These are phyloP conservation scores for Pachyramphus minor DNA, from an alignment of 2,113 vertebrate genomes.

Conservation along the genomic window DNA sequence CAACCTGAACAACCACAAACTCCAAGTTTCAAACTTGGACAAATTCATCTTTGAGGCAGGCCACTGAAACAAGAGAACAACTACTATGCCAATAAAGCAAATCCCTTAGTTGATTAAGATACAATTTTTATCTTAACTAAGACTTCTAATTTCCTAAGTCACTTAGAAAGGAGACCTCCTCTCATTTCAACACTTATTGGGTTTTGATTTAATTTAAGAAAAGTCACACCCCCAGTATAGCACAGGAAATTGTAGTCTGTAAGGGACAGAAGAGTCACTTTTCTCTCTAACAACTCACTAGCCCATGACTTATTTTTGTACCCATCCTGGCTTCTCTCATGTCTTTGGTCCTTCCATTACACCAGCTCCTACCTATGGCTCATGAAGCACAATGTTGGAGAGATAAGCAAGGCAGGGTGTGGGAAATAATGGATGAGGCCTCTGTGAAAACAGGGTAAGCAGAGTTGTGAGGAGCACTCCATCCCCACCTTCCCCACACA, in stretches of 20 bases:
- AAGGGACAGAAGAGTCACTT: background rate
- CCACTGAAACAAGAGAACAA: too few species aligned
- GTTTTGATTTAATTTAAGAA: background rate
- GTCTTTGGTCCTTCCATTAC: background rate
- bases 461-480: background rate
- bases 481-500: background rate
- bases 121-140: too few species aligned
- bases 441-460: background rate
- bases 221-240: background rate
- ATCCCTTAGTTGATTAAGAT: too few species aligned
- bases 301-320: too few species aligned
- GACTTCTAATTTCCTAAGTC: too few species aligned
- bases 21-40: background rate
- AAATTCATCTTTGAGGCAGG: background rate
- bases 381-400: background rate
- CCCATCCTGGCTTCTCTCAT: background rate
- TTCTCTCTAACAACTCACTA: background rate
- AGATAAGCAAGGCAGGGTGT: background rate
- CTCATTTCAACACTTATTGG: background rate
- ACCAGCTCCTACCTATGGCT: background rate
- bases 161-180: too few species aligned
- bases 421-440: background rate
- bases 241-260: background rate
- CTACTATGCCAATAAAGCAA: too few species aligned
- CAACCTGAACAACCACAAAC: background rate